A percentile compares a stretch with the other conserved stretches of the same genome.
Evolutionary conservation across 1,140 invertebrate genomes (phyloP).

Genomic region (Cydia pomonella): DNA sequence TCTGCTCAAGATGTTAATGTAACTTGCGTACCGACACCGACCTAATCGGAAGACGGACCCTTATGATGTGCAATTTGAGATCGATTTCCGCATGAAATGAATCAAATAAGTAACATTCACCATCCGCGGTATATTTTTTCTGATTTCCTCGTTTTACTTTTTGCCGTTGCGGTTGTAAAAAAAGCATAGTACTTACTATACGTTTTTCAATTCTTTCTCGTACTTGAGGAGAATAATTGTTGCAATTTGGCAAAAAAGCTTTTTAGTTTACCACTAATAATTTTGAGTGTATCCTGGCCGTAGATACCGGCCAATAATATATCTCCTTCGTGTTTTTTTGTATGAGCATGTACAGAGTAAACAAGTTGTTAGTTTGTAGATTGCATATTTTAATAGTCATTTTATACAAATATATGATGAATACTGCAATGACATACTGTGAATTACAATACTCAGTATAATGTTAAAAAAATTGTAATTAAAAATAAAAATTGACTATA

Average conservation of each 20-base stretch:
- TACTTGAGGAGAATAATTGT: slow-evolving; percentile 4
- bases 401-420: too few species aligned
- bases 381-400: too few species aligned
- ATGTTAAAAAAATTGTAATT: too few species aligned
- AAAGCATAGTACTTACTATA: neutral
- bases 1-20: slow-evolving; percentile 36
- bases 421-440: too few species aligned
- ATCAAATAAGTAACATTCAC: slow-evolving; percentile 64
- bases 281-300: neutral
- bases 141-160: slow-evolving; percentile 50
- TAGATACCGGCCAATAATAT: too few species aligned
- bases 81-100: slow-evolving; percentile 74
- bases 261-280: neutral
- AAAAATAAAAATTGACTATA: too few species aligned
- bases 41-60: slow-evolving; percentile 61
- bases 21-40: slow-evolving; percentile 40
- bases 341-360: too few species aligned
- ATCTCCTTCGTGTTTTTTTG: too few species aligned
- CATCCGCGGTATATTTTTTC: slow-evolving; percentile 59
- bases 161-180: slow-evolving; percentile 51
- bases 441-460: too few species aligned
- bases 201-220: slow-evolving; percentile 7
- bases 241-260: neutral
- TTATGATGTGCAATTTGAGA: slow-evolving; percentile 74
- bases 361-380: too few species aligned